These are phyloP conservation scores for Dasypus novemcinctus DNA, from an alignment of 2,113 vertebrate species.

Conservation along the genomic window DNA sequence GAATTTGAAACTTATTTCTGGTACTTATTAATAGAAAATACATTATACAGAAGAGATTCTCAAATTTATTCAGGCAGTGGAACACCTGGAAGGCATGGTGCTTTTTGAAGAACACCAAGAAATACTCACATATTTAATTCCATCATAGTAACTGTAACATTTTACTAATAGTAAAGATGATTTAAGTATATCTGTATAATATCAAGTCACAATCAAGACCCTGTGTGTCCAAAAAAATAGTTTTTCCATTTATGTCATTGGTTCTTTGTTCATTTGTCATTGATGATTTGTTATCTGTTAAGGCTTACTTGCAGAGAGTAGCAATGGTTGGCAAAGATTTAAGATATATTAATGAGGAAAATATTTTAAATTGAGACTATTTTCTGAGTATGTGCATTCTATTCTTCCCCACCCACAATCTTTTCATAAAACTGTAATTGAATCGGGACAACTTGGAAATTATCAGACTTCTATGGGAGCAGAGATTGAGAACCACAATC, in stretches of 20 bases:
- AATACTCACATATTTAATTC: neutral
- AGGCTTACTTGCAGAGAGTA: neutral
- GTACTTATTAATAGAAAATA: neutral
- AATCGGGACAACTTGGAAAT: neutral
- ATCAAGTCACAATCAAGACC: neutral
- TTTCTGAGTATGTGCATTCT: neutral
- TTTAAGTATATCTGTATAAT: neutral
- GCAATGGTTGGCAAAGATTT: neutral
- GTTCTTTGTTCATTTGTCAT: neutral
- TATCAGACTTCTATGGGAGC: neutral
- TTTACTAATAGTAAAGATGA: neutral
- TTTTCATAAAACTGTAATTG: neutral
- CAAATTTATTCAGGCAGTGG: neutral
- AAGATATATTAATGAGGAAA: neutral
- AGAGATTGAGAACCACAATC: neutral
- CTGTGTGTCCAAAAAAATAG: too few relatives aligned
- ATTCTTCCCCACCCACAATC: neutral
- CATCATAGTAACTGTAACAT: neutral
- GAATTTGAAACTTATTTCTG: neutral
- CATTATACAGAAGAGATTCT: neutral
- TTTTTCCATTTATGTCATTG: neutral
- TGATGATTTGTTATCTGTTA: neutral
- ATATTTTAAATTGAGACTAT: neutral
- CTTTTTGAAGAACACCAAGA: neutral
- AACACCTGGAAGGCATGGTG: neutral